Evolutionary conservation across 2,888 invertebrate genomes (phyloP), one percentile per base, ranked within the genome.

Genomic region (Syritta pipiens): DNA sequence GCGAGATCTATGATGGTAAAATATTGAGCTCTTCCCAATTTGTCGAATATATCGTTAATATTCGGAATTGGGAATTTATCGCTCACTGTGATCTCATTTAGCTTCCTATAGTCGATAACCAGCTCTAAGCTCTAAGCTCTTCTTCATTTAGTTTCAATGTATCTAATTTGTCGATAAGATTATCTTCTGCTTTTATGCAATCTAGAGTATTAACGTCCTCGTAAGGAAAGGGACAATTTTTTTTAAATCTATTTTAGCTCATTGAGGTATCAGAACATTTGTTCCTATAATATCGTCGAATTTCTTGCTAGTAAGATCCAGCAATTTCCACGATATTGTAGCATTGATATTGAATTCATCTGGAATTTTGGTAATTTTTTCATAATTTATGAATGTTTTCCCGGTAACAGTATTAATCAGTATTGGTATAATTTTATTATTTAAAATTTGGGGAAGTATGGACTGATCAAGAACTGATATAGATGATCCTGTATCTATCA

Each of bases 21-120:
- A 60, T 79, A 72, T 35, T 67, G 57, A 2, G 46, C 35, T 28
- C 9, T 57, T 26, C 55, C 71, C 28, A 71, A 48, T 65, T 71
- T 77, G n/a, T 28, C 4, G 28, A 28, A 28, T 28, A 28, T 28
- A 28, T 28, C 28, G n/a, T 28, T 60, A n/a, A 81, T 81, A 30
- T 68, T 81, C 9, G 74, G 69, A 48, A 75, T 67, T n/a, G 59
- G 63, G 20, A 67, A 81, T 42, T 81, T 81, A 44, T 81, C 74
- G 46, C 62, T 46, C n/a, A 74, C 35, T 26, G 74, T 68, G 37
- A 79, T 20, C 20, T 42, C 9, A 42, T n/a, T n/a, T 20, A 42
- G n/a, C n/a, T 42, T 20, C 20, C 20, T 42, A 20, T 20, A 20
- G 42, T 42, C 20, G n/a, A 20, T 20, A 42, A 42, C n/a, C 20